Conservation (phyloP, 2,797 vertebrate genomes). For the Microctenopoma lineatum region DNA sequence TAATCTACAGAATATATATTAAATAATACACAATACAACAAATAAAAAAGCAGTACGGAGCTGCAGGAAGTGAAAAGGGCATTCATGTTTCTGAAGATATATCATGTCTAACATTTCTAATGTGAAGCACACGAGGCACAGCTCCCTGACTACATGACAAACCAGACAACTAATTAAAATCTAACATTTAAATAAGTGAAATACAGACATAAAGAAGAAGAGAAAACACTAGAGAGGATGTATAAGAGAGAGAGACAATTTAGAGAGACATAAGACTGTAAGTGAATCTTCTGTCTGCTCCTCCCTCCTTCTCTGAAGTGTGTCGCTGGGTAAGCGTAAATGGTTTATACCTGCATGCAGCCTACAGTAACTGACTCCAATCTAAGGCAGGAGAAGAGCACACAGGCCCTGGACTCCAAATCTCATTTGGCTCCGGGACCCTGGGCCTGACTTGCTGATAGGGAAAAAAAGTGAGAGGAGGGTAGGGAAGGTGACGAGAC, state of each 20-base stretch:
- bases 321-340: slow-evolving; percentile 53
- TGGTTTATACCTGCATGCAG: slow-evolving; percentile 78
- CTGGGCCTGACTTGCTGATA: slow-evolving; percentile 66
- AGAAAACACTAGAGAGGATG: background rate
- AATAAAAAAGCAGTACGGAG: background rate
- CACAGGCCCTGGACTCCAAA: slow-evolving; percentile 71
- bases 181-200: background rate
- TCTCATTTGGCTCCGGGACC: slow-evolving; percentile 79
- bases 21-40: too few species aligned
- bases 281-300: slow-evolving; percentile 14
- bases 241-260: slow-evolving; percentile 29
- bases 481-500: slow-evolving; percentile 7
- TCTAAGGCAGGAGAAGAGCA: slow-evolving; percentile 54
- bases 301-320: slow-evolving; percentile 6
- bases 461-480: slow-evolving; percentile 56
- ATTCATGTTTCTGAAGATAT: background rate
- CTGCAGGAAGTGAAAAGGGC: background rate
- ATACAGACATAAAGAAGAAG: slow-evolving; percentile 1
- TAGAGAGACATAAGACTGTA: slow-evolving; percentile 1
- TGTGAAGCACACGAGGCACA: background rate
- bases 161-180: background rate
- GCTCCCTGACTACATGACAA: background rate
- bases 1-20: too few species aligned
- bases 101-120: background rate
- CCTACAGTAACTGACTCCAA: slow-evolving; percentile 73